A percentile compares a stretch with the other conserved stretches of the same genome.
Conservation (phyloP, 2,888 invertebrate genomes). For the Thysanoteuthis rhombus region DNA sequence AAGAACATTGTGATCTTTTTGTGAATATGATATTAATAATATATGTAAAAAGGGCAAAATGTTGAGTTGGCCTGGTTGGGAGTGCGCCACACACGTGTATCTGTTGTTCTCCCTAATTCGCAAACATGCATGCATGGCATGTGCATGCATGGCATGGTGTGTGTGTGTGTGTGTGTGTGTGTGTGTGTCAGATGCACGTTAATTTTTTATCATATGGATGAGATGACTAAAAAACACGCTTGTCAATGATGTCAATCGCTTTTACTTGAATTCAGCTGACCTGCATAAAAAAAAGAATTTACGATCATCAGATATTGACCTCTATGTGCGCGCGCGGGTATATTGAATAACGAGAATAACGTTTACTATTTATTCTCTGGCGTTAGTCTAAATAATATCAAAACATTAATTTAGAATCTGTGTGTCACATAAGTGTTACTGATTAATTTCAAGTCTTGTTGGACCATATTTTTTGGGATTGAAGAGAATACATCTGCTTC, state of each 20-base stretch:
- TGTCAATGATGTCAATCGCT: neutral
- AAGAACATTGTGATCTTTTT: neutral
- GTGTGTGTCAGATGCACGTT: neutral
- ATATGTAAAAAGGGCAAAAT: neutral
- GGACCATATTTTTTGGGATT: neutral
- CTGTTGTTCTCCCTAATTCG: constrained; percentile 1
- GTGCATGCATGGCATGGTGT: neutral
- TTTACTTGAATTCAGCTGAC: neutral
- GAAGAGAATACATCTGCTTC: neutral
- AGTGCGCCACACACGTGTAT: neutral
- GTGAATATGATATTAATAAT: neutral
- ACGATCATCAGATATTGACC: neutral
- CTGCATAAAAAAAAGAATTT: neutral
- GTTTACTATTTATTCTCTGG: too few species aligned
- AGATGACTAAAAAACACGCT: neutral
- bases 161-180: too few species aligned
- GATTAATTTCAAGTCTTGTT: neutral
- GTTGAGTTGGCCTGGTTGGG: neutral
- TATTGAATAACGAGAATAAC: neutral
- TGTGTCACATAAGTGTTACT: neutral
- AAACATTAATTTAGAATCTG: neutral
- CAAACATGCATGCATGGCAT: neutral
- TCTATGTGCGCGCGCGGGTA: neutral
- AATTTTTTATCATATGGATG: neutral
- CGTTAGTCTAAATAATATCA: too few species aligned